A percentile compares a stretch with the other conserved stretches of the same genome.
Evolutionary conservation across 2,888 invertebrate genomes (phyloP).

Genomic region (Tetranychus truncatus): DNA sequence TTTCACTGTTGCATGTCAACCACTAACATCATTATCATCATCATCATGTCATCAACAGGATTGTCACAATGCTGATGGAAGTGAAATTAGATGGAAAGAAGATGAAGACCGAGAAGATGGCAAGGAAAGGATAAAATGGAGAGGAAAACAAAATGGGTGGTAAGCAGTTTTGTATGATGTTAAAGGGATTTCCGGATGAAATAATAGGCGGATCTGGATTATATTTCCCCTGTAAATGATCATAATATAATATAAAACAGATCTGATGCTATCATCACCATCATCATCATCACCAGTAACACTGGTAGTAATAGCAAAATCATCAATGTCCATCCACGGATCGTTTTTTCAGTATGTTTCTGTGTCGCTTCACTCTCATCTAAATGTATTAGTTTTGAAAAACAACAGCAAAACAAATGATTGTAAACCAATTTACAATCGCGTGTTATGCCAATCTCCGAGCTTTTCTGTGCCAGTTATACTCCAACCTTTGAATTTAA

Average conservation of each 20-base stretch:
- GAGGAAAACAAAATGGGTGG: background rate
- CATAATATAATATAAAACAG: no score
- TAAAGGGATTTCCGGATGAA: background rate
- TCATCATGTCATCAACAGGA: slow-evolving; percentile 1
- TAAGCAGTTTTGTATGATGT: background rate
- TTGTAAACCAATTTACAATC: no score
- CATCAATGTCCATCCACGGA: no score
- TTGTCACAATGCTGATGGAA: background rate
- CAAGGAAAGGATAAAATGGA: background rate
- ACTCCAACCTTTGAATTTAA: no score
- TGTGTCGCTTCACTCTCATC: background rate
- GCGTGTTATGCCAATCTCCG: no score
- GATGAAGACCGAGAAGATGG: background rate
- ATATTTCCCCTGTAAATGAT: background rate
- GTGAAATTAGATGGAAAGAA: background rate
- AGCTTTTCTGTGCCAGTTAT: no score
- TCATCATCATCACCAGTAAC: background rate
- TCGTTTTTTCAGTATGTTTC: background rate
- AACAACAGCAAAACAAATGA: no score
- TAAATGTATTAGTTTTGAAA: no score
- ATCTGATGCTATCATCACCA: background rate
- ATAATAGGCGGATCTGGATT: background rate
- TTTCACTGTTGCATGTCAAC: background rate
- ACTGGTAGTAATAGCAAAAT: no score
- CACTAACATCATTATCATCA: background rate